Conservation (phyloP, 2,888 invertebrate genomes). For the Aspidapion aeneum region DNA sequence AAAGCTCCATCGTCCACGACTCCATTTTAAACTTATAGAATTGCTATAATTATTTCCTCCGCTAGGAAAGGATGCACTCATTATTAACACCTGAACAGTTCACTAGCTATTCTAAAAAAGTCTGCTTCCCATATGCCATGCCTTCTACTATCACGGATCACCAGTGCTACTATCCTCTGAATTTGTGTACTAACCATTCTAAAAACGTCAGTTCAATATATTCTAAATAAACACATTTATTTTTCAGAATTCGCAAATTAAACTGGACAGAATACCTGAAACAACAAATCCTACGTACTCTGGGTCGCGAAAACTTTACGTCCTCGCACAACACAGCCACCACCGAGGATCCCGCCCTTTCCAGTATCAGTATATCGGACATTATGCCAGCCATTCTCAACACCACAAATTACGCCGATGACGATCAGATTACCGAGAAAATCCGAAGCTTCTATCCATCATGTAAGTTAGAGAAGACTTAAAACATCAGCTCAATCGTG, state of each 20-base stretch:
- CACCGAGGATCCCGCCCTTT: conserved; percentile 21
- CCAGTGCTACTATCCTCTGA: too few species aligned
- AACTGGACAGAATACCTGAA: conserved; percentile 37
- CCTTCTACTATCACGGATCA: too few species aligned
- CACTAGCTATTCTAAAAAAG: too few species aligned
- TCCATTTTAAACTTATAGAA: too few species aligned
- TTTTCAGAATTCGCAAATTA: conserved; percentile 29
- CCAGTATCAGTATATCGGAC: conserved; percentile 30
- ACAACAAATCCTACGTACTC: conserved; percentile 33
- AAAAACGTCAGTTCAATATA: too few species aligned
- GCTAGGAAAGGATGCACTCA: too few species aligned
- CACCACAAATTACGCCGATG: conserved; percentile 28
- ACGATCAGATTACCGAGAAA: conserved; percentile 40
- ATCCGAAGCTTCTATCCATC: conserved; percentile 45
- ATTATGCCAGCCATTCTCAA: conserved; percentile 32
- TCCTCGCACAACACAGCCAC: conserved; percentile 17
- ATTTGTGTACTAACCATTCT: too few species aligned
- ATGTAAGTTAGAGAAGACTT: conserved; percentile 43
- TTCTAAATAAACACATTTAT: too few species aligned
- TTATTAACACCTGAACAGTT: too few species aligned
- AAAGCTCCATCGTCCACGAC: too few species aligned
- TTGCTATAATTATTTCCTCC: too few species aligned
- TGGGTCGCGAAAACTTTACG: conserved; percentile 28
- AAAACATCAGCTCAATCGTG: not conserved
- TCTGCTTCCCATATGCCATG: too few species aligned